phyloP scores from a whole-genome alignment of 2,888 invertebrate species.

The Rugalucina vietnamica region DNA sequence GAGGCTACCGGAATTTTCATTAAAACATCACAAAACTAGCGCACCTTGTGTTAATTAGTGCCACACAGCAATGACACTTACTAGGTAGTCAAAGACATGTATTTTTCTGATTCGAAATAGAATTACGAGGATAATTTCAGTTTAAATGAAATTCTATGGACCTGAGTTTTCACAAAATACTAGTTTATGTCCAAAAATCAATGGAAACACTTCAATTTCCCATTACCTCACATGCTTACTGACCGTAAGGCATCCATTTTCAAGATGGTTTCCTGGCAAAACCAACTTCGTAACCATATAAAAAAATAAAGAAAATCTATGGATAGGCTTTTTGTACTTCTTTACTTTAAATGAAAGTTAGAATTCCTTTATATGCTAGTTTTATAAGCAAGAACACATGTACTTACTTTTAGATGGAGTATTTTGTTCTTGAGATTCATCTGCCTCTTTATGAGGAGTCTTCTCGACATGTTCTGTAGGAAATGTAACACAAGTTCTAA shows the following conservation, averaged over 20 bases:
- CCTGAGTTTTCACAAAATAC: no score
- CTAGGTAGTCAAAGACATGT: no score
- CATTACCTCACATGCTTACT: no score
- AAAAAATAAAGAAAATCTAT: neutral
- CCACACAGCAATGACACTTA: no score
- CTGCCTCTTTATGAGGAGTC: neutral
- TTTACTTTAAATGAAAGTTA: neutral
- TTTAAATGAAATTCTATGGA: no score
- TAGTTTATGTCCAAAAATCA: no score
- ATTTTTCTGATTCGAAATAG: no score
- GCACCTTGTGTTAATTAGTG: no score
- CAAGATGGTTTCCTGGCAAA: neutral
- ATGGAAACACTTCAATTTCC: no score
- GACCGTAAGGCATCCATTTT: neutral
- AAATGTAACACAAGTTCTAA: neutral
- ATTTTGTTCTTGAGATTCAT: neutral
- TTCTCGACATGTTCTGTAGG: neutral
- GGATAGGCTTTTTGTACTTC: neutral
- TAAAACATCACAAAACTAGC: no score
- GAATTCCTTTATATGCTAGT: neutral
- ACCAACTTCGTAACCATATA: neutral
- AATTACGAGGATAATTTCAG: no score
- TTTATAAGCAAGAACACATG: neutral
- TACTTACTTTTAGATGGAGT: neutral
- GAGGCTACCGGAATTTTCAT: no score